Evolutionary conservation across 2,113 vertebrate genomes (phyloP).

Genomic region (Callorhinus ursinus): DNA sequence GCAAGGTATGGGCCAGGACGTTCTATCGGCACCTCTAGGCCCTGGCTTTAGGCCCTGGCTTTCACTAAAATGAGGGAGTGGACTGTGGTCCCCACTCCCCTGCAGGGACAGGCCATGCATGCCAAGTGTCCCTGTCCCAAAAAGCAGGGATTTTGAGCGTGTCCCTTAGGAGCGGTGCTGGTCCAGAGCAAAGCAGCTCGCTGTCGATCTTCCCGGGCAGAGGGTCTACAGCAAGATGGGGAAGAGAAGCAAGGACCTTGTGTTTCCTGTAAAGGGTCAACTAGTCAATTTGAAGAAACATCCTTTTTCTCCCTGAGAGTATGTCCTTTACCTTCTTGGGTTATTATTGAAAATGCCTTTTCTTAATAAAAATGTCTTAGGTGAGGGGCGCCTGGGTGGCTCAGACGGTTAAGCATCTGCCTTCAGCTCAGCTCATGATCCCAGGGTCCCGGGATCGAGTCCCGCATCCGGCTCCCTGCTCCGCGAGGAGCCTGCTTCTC

Average conservation of each 20-base stretch:
- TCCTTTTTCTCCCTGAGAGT: not conserved
- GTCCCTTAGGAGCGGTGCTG: not conserved
- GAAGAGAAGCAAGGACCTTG: not conserved
- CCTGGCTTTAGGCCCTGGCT: not conserved
- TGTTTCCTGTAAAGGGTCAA: not conserved
- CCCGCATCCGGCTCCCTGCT: too few relatives aligned
- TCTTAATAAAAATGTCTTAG: not conserved
- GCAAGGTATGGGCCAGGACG: accelerated
- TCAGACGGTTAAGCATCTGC: too few relatives aligned
- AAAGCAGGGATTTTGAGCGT: not conserved
- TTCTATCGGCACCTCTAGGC: accelerated
- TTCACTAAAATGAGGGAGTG: not conserved
- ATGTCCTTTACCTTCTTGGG: accelerated
- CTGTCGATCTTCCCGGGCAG: too few relatives aligned
- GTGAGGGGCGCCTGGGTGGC: too few relatives aligned
- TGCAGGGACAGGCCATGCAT: not conserved
- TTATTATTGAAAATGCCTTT: not conserved
- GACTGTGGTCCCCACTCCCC: accelerated
- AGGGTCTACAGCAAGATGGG: not conserved
- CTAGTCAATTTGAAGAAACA: not conserved
- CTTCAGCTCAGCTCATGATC: too few relatives aligned
- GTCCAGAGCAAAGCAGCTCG: not conserved
- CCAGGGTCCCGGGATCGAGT: too few relatives aligned
- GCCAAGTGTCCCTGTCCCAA: not conserved
- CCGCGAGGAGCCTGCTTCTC: too few relatives aligned